Evolutionary conservation across 2,888 invertebrate species (phyloP), one percentile per base, ranked within the genome.

Genomic region (Carterocephalus palaemon): DNA sequence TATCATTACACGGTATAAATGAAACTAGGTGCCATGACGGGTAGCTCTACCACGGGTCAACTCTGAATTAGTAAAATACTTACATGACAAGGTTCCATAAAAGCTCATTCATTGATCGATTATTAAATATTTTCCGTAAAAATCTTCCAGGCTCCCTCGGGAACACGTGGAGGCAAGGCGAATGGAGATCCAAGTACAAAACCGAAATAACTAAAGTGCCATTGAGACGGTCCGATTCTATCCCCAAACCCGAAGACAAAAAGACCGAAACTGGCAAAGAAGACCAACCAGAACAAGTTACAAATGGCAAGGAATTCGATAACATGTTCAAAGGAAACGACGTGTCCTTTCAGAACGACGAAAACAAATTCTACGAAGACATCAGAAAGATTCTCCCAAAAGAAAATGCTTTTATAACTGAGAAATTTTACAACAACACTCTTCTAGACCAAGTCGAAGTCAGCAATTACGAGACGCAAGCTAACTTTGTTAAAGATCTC

Each of bases 121-220:
- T n/a, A n/a, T n/a, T n/a, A n/a, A n/a, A n/a, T n/a, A n/a, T n/a
- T n/a, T n/a, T n/a, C n/a, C n/a, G n/a, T n/a, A n/a, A n/a, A n/a
- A n/a, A n/a, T n/a, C n/a, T 28, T 71, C 0, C 67, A 88, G 90
- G 93, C 0, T 95, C 95, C 0, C 84, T 93, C 17, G 89, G 91
- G 10, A 93, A 93, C 61, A 95, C 95, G 0, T 96, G 95, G 95
- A 88, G 93, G 31, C 95, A 95, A 67, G 93, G 93, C 0, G 84
- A 90, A 16, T 92, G 92, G 92, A 83, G 69, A 33, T 70, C 61
- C 7, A 86, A 79, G 54, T 84, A 87, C 52, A 71, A 70, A 46
- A 36, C 62, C 1, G 75, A 67, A 6, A 83, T 80, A 0, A 69
- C 70, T 38, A 76, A 64, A 52, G 62, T 79, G 0, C 67, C 70